Base-by-base conservation (phyloP, 2,888 invertebrate genomes). In the Yponomeuta cagnagella region DNA sequence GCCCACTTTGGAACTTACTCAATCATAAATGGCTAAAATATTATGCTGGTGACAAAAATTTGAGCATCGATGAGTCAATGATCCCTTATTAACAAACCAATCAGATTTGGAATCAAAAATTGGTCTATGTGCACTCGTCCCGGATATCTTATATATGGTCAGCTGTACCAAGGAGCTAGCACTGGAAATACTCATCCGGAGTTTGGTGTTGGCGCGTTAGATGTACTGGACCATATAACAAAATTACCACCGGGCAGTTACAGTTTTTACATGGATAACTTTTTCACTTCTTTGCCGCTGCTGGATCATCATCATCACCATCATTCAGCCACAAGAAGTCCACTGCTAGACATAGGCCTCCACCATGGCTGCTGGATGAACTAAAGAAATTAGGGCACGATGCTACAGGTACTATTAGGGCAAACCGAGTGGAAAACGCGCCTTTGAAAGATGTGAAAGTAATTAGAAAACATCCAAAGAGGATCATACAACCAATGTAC, bases 11-110 rank as follows among this genome's bases (percentile, higher is more conserved):
- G 70, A 72, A 74, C 15, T 30, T 68, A n/a, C 73, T 80, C 64
- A 80, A 79, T 72, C 68, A 73, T 72, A 78, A 74, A 69, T 78
- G 76, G 76, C 9, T 75, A 30, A 73, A 75, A 70, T 71, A 75
- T 73, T 73, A 73, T 37, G 73, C 73, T 63, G 65, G 72, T 52
- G 76, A 78, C 67, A 74, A 75, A 76, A 72, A 74, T 69, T 74
- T 78, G 63, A 74, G 76, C 72, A 68, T 81, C 70, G 82, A 82
- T 73, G 79, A 83, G 74, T 74, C 76, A 23, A 81, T 84, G 81
- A 76, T 80, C 48, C 80, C 79, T 6, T 84, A 84, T 74, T 83
- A 74, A 75, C 10, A 77, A 78, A 72, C 77, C 77, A 12, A 76
- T 79, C 43, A 72, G 79, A 71, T 78, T 73, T 58, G 74, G 78